Evolutionary conservation across 2,888 invertebrate genomes (phyloP).

Genomic region (Sympetrum striolatum): DNA sequence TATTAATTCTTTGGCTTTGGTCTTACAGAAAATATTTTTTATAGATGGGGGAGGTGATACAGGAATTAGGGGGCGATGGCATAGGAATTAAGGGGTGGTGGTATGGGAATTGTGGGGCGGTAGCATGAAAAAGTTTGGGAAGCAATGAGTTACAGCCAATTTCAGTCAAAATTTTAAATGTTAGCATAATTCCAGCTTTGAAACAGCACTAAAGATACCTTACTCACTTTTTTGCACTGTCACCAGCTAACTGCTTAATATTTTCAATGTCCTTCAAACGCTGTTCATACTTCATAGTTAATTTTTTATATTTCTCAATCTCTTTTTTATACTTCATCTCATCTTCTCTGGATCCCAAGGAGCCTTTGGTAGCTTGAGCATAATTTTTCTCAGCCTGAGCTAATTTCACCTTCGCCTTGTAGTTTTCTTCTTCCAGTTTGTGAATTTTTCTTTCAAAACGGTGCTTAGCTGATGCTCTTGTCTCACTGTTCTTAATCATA

Average conservation of each 20-base stretch:
- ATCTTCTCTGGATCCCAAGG: slow-evolving; percentile 53
- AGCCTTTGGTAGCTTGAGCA: slow-evolving; percentile 52
- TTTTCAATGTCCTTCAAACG: slow-evolving; percentile 63
- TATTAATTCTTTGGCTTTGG: too few relatives aligned
- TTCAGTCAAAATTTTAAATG: too few relatives aligned
- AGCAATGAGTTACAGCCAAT: too few relatives aligned
- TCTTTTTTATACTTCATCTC: slow-evolving; percentile 57
- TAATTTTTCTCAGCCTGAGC: slow-evolving; percentile 63
- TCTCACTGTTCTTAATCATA: slow-evolving; percentile 66
- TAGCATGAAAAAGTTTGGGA: too few relatives aligned
- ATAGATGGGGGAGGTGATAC: too few relatives aligned
- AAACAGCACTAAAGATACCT: too few relatives aligned
- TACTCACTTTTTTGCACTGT: slow-evolving; percentile 66
- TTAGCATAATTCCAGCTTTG: too few relatives aligned
- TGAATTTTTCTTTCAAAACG: slow-evolving; percentile 70
- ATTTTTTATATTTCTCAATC: slow-evolving; percentile 59
- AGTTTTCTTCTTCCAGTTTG: slow-evolving; percentile 67
- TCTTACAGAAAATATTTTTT: too few relatives aligned
- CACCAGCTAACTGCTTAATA: slow-evolving; percentile 66
- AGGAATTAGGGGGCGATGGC: too few relatives aligned
- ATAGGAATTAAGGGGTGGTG: too few relatives aligned
- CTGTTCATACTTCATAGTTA: slow-evolving; percentile 62
- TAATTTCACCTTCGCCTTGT: slow-evolving; percentile 65
- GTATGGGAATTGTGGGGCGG: too few relatives aligned
- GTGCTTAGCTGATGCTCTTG: slow-evolving; percentile 65